These are phyloP conservation scores for Scomber scombrus DNA, from an alignment of 2,113 vertebrate species.

Conservation along the genomic window DNA sequence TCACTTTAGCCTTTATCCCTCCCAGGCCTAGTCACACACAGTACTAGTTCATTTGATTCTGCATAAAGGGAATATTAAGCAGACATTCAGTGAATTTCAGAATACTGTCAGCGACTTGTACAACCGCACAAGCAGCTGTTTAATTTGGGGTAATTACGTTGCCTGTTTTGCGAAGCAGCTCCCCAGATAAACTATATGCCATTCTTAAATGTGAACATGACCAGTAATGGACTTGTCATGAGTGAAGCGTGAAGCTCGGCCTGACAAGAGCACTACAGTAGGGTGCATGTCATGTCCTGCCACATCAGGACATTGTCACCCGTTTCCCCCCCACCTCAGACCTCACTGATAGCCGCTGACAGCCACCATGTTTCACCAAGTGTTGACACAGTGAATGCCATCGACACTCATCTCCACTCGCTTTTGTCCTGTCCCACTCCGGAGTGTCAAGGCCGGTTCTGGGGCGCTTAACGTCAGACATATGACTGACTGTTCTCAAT, in stretches of 20 bases:
- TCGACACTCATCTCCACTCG: slow-evolving; percentile 71
- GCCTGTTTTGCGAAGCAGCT: slow-evolving; percentile 48
- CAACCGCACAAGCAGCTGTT: slow-evolving; percentile 19
- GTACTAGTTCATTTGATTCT: slow-evolving; percentile 30
- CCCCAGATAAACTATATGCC: slow-evolving; percentile 17
- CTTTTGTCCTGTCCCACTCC: slow-evolving; percentile 66
- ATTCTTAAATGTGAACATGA: slow-evolving; percentile 50
- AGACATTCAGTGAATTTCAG: slow-evolving; percentile 51
- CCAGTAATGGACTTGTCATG: slow-evolving; percentile 74
- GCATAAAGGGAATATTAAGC: slow-evolving; percentile 41
- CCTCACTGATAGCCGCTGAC: slow-evolving; percentile 73
- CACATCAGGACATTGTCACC: slow-evolving; percentile 71
- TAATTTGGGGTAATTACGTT: slow-evolving; percentile 55
- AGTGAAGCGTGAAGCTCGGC: slow-evolving; percentile 54
- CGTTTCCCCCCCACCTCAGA: slow-evolving; percentile 35
- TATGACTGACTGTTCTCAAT: slow-evolving; percentile 74
- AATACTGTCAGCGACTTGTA: slow-evolving; percentile 42
- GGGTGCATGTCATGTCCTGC: slow-evolving; percentile 75
- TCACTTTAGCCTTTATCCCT: slow-evolving; percentile 17
- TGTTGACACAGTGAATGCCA: slow-evolving; percentile 73
- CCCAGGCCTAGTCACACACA: slow-evolving; percentile 22
- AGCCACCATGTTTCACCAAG: slow-evolving; percentile 75
- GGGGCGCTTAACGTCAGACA: slow-evolving; percentile 66
- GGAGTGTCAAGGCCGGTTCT: slow-evolving; percentile 65
- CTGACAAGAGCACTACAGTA: slow-evolving; percentile 71